Conservation (phyloP, 2,113 vertebrate species). For the Silurus meridionalis region DNA sequence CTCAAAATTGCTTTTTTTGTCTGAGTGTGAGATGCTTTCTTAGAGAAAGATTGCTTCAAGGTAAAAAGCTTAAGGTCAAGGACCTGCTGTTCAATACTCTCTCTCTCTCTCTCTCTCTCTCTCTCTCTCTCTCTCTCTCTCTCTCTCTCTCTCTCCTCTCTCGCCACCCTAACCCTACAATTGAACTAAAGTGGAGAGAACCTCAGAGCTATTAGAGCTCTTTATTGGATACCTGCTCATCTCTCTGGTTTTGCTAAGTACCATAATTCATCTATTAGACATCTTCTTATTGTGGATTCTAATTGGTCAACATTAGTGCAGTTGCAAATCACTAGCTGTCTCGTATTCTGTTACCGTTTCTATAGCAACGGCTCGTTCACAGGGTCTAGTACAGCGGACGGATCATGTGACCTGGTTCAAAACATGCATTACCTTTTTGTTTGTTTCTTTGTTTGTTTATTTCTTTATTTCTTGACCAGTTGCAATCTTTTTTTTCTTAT, state of each 20-base stretch:
- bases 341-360: background rate
- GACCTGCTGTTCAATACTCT: background rate
- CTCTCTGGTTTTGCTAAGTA: background rate
- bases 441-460: too few relatives aligned
- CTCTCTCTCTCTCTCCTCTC: too few relatives aligned
- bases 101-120: background rate
- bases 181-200: background rate
- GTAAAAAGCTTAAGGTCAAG: constrained; percentile 11
- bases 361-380: background rate
- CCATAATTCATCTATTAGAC: background rate
- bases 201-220: background rate
- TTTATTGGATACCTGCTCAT: background rate
- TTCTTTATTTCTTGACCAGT: background rate
- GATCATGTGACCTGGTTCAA: background rate
- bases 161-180: background rate
- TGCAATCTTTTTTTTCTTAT: background rate
- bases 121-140: background rate
- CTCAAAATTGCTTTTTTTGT: constrained; percentile 6
- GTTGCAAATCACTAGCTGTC: background rate
- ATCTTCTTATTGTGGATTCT: background rate
- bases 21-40: background rate
- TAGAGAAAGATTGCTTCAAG: constrained; percentile 21
- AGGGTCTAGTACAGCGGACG: background rate
- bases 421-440: too few relatives aligned
- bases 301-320: background rate